Evolutionary conservation across 2,888 invertebrate genomes (phyloP), one percentile per base, ranked within the genome.

Genomic region (Tortricodes alternella): DNA sequence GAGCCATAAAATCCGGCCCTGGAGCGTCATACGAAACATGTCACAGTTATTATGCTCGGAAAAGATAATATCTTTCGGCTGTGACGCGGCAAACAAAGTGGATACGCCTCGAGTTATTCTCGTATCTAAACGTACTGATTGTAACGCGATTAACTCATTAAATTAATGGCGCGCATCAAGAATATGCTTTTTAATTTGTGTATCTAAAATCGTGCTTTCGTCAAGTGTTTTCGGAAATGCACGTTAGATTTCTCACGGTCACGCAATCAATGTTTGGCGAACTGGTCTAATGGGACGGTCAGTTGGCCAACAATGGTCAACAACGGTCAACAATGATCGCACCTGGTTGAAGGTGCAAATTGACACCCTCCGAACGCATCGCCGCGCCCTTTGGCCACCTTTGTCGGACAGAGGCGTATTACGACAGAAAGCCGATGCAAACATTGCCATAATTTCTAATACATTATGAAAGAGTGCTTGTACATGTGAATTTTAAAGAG

Each of bases 21-120:
- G 79, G 80, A 80, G 78, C 80, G 73, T 80, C 81, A 81, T 85
- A 87, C 76, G 83, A 77, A 74, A 83, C 88, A 89, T 86, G 88
- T 88, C 89, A 89, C 89, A 88, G 89, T 89, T 89, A 89, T 89
- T 87, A 89, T 83, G 81, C 80, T 86, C 80, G 83, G 85, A 85
- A 85, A 79, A 67, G 89, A 89, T 89, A 85, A 81, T 77, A 89
- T 89, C 89, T 86, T 76, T 76, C 73, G 78, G 73, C 73, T 81
- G 78, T 85, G 85, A 83, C 82, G 81, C 83, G 60, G 72, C 64
- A 74, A 76, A 79, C 80, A 79, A 74, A 79, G 78, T 76, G 74
- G 65, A 44, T 59, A 48, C 73, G 77, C 73, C 71, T 66, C 67
- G 76, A 69, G 76, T 71, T 81, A 73, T 79, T 78, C 77, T 75